Evolutionary conservation across 2,797 vertebrate species (phyloP).

Genomic region (Microctenopoma lineatum): DNA sequence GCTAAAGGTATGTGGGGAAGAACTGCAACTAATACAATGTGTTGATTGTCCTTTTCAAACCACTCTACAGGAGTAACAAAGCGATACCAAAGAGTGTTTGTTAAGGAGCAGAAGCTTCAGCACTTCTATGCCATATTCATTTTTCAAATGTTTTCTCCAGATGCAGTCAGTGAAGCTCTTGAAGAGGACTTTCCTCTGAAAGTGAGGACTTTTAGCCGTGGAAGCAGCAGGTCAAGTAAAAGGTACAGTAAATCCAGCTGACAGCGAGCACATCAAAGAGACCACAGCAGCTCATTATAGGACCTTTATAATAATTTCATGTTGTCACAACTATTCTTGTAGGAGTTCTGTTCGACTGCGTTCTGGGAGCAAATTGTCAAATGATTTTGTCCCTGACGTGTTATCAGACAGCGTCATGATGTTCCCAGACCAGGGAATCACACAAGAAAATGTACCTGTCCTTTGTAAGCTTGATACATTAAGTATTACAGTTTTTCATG

Average conservation of each 20-base stretch:
- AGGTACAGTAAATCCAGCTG: conserved; percentile 63
- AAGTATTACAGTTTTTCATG: not conserved
- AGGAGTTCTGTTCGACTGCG: conserved; percentile 75
- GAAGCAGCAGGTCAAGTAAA: conserved; percentile 63
- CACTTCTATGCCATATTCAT: not conserved
- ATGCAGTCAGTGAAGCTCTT: conserved; percentile 21
- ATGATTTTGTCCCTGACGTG: conserved; percentile 47
- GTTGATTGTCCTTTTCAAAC: not conserved
- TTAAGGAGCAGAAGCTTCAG: not conserved
- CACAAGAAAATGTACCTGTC: conserved; percentile 41
- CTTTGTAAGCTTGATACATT: not conserved
- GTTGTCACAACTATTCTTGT: conserved; percentile 22
- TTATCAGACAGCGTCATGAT: conserved; percentile 56
- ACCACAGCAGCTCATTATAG: not conserved
- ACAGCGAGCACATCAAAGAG: not conserved
- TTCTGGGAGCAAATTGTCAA: conserved; percentile 73
- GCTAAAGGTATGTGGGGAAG: conserved; percentile 53
- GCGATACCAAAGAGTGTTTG: not conserved
- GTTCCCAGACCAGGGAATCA: not conserved
- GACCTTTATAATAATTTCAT: not conserved
- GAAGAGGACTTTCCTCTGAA: conserved; percentile 59
- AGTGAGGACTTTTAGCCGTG: conserved; percentile 61
- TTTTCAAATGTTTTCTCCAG: conserved; percentile 45
- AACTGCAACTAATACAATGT: not conserved
- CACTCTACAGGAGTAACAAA: conserved; percentile 12